Base-by-base conservation (phyloP, 2,113 vertebrate genomes). In the Xiphophorus maculatus region DNA sequence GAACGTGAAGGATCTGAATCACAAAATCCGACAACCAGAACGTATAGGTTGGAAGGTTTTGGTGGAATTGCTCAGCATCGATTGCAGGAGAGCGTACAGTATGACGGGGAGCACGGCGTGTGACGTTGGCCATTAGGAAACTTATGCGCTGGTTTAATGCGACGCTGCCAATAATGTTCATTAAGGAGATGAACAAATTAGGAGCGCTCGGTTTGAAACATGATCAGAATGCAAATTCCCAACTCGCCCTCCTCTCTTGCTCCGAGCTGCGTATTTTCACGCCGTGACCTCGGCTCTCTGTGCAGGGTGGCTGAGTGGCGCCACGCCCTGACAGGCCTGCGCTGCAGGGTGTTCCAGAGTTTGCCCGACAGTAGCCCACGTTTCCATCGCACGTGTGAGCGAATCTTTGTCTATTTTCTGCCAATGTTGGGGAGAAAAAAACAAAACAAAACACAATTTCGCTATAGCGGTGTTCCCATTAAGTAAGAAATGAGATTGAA, bases 141-240 rank as follows among this genome's bases (percentile, higher is more conserved):
- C 63, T 48, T 69, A 80, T 84, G 87, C 89, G 87, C 79, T 79
- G 77, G 79, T 69, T 88, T 88, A 87, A 90, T 86, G 91, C 40
- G 3, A 73, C 77, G 63, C 86, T 84, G 85, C 77, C 88, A 82
- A 82, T 87, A 88, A 76, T 71, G 66, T 87, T 90, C 87, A 90
- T 91, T 89, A 92, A 81, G 79, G 69, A 87, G 77, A 91, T 82
- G 83, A 86, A 86, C 61, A 76, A 87, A 81, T 88, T 77, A 85
- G 88, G 62, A 69, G 82, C 42, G 40, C 83, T 80, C 54, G n/a
- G 51, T 71, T 81, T 74, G 74, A 83, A 86, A 69, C 83, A 85
- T 78, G 85, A 86, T 83, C 77, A 40, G 81, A 69, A 75, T 86
- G 81, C 77, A 65, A 44, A 86, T 84, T 29, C 78, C 58, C 73